Conservation (phyloP, 2,797 vertebrate species). For the Schizothorax lantsangensis region DNA sequence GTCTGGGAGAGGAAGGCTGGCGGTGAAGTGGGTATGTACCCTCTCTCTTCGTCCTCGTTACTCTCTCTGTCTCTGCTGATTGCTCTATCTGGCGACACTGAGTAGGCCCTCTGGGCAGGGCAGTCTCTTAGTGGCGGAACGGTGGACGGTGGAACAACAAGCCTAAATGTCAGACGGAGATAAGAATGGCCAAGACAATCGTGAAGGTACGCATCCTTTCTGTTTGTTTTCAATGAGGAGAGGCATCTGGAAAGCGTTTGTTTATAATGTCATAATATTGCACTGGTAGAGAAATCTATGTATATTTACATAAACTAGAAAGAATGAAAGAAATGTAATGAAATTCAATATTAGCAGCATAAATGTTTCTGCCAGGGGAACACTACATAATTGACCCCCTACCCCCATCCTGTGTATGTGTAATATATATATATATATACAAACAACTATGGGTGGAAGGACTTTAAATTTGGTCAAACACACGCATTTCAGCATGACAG, state of each 20-base stretch:
- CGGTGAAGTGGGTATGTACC: constrained; percentile 54
- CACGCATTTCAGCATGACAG: constrained; percentile 3
- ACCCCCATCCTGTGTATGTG: neutral
- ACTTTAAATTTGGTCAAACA: neutral
- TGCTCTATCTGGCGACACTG: constrained; percentile 44
- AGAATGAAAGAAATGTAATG: neutral
- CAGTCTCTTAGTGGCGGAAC: constrained; percentile 57
- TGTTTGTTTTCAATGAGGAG: neutral
- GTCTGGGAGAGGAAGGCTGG: constrained; percentile 67
- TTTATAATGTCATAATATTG: constrained; percentile 24
- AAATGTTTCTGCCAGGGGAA: neutral
- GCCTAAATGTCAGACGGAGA: constrained; percentile 79
- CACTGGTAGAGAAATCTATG: neutral
- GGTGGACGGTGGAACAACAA: constrained; percentile 65
- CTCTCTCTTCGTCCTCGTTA: constrained; percentile 51
- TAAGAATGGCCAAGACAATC: constrained; percentile 71
- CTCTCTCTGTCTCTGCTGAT: constrained; percentile 50
- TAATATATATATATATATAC: neutral
- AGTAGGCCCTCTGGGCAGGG: constrained; percentile 65
- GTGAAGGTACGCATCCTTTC: constrained; percentile 71
- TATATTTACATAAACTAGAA: neutral
- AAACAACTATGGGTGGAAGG: neutral
- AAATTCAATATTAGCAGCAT: neutral
- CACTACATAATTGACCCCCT: neutral
- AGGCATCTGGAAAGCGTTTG: neutral